Base-by-base conservation (phyloP, 2,888 invertebrate genomes). In the Pimpla rufipes region DNA sequence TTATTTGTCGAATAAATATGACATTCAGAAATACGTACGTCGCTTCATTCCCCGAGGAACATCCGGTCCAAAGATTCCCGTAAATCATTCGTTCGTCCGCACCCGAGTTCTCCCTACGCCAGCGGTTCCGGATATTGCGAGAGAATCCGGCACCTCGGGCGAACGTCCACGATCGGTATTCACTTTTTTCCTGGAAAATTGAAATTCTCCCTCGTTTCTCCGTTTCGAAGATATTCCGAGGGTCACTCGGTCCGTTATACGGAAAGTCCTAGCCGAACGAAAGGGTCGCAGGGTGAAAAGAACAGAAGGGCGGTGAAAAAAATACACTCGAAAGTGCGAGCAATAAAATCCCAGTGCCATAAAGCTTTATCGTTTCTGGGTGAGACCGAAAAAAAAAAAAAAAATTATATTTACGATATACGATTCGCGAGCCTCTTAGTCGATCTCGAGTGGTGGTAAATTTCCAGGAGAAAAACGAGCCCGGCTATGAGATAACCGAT, bases 61-160 rank as follows among this genome's bases (percentile, higher is more conserved):
- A 13, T 55, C 55, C 42, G 55, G n/a, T n/a, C 29, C 23, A n/a
- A 16, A n/a, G 57, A n/a, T 42, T 71, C 55, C 42, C 37, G 23
- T 71, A 42, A 71, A 57, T 71, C 55, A 71, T 57, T 71, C 57
- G 42, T 57, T 40, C 16, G 42, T 55, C 21, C 42, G 71, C 18
- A 42, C 29, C 37, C 2, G n/a, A 10, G 13, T 40, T 57, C 23
- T 29, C 16, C 40, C 67, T 68, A 7, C 23, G 29, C 35, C 7
- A 8, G 16, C 16, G 0, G 5, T 35, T 35, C 16, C 1, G 6
- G 8, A 16, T 59, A 23, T 59, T 7, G n/a, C 13, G 8, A n/a
- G n/a, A 29, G 29, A 23, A 57, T 57, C 23, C 23, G 23, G 55
- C 1, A 29, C 57, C 8, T 5, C 29, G 13, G 57, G 11, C 5